A percentile compares a stretch with the other conserved stretches of the same genome.
phyloP scores from a whole-genome alignment of 1,140 invertebrate genomes.

The Marisa cornuarietis region DNA sequence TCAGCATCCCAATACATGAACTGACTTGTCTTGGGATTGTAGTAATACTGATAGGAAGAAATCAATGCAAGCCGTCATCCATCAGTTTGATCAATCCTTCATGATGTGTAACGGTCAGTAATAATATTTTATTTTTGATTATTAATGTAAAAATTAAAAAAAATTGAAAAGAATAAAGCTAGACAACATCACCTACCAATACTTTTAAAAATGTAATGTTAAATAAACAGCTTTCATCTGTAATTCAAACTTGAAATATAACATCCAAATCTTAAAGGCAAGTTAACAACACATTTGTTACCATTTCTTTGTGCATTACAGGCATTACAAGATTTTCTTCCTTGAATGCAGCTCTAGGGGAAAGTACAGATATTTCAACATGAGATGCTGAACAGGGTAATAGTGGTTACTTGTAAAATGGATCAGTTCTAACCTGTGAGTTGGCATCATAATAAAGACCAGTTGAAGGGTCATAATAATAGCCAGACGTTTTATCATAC shows the following conservation, averaged over 20 bases:
- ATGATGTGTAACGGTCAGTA: too few species aligned
- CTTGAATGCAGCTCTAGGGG: neutral
- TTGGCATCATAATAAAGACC: conserved; percentile 95
- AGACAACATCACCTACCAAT: too few species aligned
- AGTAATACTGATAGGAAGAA: conserved; percentile 67
- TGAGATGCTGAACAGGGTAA: neutral
- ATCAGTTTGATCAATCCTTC: too few species aligned
- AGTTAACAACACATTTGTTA: neutral
- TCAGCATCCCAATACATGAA: conserved; percentile 93
- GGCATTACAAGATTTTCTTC: neutral
- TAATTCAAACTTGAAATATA: too few species aligned
- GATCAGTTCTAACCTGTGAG: conserved; percentile 74
- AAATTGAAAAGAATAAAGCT: too few species aligned
- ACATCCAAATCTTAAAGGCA: too few species aligned
- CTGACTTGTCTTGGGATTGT: conserved; percentile 85
- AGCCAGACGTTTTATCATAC: conserved; percentile 94
- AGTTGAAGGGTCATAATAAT: conserved; percentile 94
- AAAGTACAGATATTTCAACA: neutral
- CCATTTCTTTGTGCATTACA: neutral
- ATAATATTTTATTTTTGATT: too few species aligned
- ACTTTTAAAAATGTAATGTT: too few species aligned
- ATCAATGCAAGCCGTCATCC: neutral
- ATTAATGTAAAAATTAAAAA: too few species aligned
- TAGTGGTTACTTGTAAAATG: neutral
- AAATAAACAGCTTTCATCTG: too few species aligned